A percentile compares a stretch with the other conserved stretches of the same genome.
phyloP scores from a whole-genome alignment of 2,113 vertebrate species.

The Pelmatolapia mariae region DNA sequence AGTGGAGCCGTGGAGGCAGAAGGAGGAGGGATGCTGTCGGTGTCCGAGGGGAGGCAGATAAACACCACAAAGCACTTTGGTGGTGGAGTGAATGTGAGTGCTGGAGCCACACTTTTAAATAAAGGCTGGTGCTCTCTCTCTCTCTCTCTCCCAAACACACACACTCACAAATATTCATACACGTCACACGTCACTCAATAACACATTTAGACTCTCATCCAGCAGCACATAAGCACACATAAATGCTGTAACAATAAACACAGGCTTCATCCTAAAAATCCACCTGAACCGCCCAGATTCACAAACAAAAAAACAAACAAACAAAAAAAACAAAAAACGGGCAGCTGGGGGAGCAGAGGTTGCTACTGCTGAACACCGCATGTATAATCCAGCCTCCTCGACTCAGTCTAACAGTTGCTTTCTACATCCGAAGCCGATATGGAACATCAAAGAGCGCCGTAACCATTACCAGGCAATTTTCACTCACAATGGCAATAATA shows the following conservation, averaged over 20 bases:
- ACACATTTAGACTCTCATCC: neutral
- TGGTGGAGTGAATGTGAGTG: conserved; percentile 78
- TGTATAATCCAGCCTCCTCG: conserved; percentile 10
- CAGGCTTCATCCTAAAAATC: conserved; percentile 33
- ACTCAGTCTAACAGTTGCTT: conserved; percentile 42
- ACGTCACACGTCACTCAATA: neutral
- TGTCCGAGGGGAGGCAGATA: conserved; percentile 73
- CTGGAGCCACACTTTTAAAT: conserved; percentile 77
- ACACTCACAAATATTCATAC: neutral
- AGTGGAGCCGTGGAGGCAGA: conserved; percentile 50
- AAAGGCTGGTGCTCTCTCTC: conserved; percentile 62
- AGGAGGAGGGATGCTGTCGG: conserved; percentile 59
- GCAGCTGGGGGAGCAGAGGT: conserved; percentile 34
- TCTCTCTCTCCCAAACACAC: neutral
- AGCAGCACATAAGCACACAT: neutral
- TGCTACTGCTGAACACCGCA: conserved; percentile 9
- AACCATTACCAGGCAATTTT: conserved; percentile 59
- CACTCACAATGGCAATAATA: conserved; percentile 47
- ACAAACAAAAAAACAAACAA: neutral
- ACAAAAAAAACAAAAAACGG: neutral
- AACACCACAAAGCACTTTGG: conserved; percentile 71
- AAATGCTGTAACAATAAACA: neutral
- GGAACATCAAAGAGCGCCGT: conserved; percentile 58
- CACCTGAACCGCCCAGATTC: conserved; percentile 10
- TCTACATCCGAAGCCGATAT: conserved; percentile 46